These are phyloP conservation scores for Apamea epomidion DNA, from an alignment of 2,888 invertebrate species.

Conservation along the genomic window DNA sequence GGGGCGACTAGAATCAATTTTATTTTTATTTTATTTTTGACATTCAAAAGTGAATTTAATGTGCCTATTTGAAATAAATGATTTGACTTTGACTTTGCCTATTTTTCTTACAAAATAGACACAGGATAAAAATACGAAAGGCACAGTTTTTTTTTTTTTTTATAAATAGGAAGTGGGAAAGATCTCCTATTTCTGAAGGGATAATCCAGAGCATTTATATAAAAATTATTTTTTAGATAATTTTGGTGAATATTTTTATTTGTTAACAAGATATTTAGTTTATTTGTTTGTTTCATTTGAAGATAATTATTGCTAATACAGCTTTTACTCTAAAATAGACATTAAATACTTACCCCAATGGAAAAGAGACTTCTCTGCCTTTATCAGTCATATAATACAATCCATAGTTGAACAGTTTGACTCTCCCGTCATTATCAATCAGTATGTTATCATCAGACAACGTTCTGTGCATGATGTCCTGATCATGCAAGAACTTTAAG, in stretches of 20 bases:
- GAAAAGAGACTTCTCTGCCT: constrained; percentile 97
- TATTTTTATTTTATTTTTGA: too few relatives aligned
- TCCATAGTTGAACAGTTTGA: constrained; percentile 98
- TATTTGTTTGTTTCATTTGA: neutral
- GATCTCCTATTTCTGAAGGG: too few relatives aligned
- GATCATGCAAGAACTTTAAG: constrained; percentile 93
- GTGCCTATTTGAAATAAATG: too few relatives aligned
- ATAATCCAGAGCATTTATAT: neutral
- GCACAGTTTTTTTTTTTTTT: neutral
- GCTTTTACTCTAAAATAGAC: neutral
- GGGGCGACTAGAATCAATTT: too few relatives aligned
- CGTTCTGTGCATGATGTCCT: constrained; percentile 94
- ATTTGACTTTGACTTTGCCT: too few relatives aligned
- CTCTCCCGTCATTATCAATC: constrained; percentile 92
- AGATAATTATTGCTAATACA: neutral
- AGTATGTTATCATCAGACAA: constrained; percentile 96
- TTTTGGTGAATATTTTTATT: neutral
- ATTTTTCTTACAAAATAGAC: neutral
- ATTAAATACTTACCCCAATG: constrained; percentile 92
- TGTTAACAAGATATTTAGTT: neutral
- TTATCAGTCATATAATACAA: constrained; percentile 97
- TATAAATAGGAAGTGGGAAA: neutral
- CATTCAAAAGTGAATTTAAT: too few relatives aligned
- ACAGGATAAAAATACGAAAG: neutral
- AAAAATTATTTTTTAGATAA: neutral